These are phyloP conservation scores for Rotaria magnacalcarata DNA, from an alignment of 2,888 invertebrate species.

Conservation along the genomic window DNA sequence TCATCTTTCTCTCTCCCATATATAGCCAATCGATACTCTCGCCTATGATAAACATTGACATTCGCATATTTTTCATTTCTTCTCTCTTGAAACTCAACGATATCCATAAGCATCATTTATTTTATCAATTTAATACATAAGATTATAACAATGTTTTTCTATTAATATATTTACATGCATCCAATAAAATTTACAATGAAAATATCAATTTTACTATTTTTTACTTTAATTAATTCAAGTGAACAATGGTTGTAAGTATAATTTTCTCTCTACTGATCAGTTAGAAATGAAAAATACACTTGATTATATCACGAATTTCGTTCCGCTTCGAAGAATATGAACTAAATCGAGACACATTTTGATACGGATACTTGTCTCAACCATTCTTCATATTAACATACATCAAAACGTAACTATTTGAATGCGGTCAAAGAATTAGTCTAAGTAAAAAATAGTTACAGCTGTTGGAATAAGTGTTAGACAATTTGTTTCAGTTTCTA, in stretches of 20 bases:
- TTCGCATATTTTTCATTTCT: not conserved
- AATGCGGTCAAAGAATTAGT: no score
- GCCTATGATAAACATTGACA: not conserved
- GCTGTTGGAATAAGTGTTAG: no score
- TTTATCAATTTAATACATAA: not conserved
- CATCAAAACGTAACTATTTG: no score
- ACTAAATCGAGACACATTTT: no score
- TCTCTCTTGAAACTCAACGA: not conserved
- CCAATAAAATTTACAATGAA: not conserved
- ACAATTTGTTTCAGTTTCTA: no score
- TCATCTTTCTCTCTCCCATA: not conserved
- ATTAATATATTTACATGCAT: not conserved
- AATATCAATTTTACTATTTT: not conserved
- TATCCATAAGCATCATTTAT: not conserved
- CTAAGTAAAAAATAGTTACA: no score
- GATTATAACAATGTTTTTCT: no score
- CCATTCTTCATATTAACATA: no score
- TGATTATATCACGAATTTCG: no score
- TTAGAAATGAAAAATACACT: no score
- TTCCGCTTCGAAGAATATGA: no score
- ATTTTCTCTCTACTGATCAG: not conserved
- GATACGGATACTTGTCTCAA: no score
- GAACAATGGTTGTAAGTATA: slow-evolving; percentile 32
- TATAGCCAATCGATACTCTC: not conserved
- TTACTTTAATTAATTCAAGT: not conserved